Base-by-base conservation (phyloP, 2,113 vertebrate genomes). In the Madoqua kirkii region DNA sequence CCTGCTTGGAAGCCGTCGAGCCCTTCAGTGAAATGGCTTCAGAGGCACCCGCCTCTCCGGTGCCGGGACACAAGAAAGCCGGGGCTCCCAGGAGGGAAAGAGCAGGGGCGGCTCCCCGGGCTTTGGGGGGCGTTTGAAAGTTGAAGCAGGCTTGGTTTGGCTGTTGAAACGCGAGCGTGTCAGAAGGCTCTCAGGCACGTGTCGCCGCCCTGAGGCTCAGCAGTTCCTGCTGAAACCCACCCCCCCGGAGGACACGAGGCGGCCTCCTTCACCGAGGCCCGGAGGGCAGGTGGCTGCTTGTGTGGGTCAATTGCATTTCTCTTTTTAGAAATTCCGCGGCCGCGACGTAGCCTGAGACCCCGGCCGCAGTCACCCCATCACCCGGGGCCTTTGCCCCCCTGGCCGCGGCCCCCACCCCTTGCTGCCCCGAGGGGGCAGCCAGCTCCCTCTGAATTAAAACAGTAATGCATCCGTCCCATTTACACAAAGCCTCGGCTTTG, bases 301-400 rank as follows among this genome's bases (percentile, higher is more conserved):
- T 99, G 99, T 99, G 99, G 99, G 99, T 99, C 99, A 99, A 99
- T 99, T 99, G 99, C 99, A 99, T 99, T 99, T 98, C 99, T 98
- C 99, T 99, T 98, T 99, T 98, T 98, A 99, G 99, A 99, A 99
- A 99, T 99, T 99, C 99, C 98, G 97, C 98, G 95, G 98, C 98
- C 97, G 93, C 97, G 97, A 97, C 95, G 97, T 95, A 97, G 89
- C 98, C 98, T 98, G 99, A 99, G 98, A 98, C 97, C 98, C 98
- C 96, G 74, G 95, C 97, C 45, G 1, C 98, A 98, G 99, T 99
- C 99, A 99, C 99, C 99, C 99, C 97, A 76, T 57, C 52, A 97
- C 97, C 98, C 89, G 82, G 97, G 98, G 97, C 96, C 98, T 98
- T 96, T 98, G 98, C 98, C 98, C 98, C 98, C 99, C 98, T 98